phyloP scores from a whole-genome alignment of 2,888 invertebrate genomes.

The Polyploca ridens region DNA sequence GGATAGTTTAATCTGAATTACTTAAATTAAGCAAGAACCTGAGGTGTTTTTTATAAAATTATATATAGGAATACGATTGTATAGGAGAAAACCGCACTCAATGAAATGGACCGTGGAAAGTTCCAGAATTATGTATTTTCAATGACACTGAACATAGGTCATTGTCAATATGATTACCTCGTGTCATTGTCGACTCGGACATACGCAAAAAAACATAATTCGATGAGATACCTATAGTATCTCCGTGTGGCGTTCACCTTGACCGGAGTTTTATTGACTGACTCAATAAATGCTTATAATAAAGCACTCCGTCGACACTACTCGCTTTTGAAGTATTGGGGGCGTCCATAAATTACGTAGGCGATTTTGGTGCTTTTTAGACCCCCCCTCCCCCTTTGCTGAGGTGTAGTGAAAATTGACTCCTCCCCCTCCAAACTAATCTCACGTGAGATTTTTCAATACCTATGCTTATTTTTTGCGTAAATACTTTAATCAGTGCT shows the following conservation, averaged over 20 bases:
- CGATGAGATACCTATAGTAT: neutral
- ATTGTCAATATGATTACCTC: neutral
- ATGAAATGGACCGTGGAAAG: neutral
- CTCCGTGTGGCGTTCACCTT: conserved; percentile 29
- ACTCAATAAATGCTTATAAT: conserved; percentile 25
- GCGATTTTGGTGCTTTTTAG: too few species aligned
- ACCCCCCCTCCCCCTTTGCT: too few species aligned
- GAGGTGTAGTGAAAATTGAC: too few species aligned
- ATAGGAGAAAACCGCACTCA: too few species aligned
- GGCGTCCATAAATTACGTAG: neutral
- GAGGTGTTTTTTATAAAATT: too few species aligned
- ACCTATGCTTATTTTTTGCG: too few species aligned
- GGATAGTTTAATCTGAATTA: too few species aligned
- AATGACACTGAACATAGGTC: neutral
- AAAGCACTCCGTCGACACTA: conserved; percentile 33
- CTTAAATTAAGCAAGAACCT: too few species aligned
- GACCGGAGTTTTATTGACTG: conserved; percentile 38
- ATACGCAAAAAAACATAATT: conserved; percentile 3
- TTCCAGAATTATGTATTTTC: neutral
- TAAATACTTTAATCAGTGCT: too few species aligned
- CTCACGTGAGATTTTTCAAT: too few species aligned
- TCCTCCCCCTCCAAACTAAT: too few species aligned
- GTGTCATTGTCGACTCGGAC: neutral
- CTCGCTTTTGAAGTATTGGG: conserved; percentile 23
- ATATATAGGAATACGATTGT: too few species aligned